Conservation (phyloP, 2,113 vertebrate species). For the Thunnus maccoyii region DNA sequence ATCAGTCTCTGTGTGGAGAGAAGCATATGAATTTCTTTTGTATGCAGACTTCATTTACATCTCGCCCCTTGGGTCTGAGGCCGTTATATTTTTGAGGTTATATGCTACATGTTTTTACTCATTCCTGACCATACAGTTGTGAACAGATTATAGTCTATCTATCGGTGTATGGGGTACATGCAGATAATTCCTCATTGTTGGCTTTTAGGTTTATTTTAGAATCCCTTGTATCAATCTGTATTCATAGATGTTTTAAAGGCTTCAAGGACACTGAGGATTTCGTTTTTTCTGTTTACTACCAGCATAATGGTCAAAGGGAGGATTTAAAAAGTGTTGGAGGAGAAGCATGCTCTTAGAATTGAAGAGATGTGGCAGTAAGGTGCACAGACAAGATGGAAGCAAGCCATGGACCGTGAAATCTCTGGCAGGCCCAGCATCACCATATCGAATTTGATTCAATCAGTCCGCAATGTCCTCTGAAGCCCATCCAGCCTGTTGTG, state of each 20-base stretch:
- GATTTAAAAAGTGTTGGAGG: constrained; percentile 28
- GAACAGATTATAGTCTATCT: background rate
- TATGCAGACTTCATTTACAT: constrained; percentile 55
- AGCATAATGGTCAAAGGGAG: constrained; percentile 17
- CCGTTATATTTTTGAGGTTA: constrained; percentile 43
- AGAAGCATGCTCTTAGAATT: constrained; percentile 2
- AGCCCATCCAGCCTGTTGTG: constrained; percentile 37
- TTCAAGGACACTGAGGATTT: constrained; percentile 35
- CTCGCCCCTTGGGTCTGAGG: constrained; percentile 41
- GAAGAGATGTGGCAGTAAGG: constrained; percentile 49
- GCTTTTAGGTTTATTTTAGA: constrained; percentile 25
- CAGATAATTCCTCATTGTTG: background rate
- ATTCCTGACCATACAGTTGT: background rate
- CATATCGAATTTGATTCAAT: constrained; percentile 69
- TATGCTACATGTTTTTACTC: constrained; percentile 10
- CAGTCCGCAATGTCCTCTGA: constrained; percentile 54
- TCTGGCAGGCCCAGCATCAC: constrained; percentile 50
- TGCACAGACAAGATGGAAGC: constrained; percentile 53
- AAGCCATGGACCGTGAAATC: constrained; percentile 55
- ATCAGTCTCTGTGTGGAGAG: constrained; percentile 7
- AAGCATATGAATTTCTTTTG: constrained; percentile 49
- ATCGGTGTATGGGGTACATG: background rate
- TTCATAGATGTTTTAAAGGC: constrained; percentile 26
- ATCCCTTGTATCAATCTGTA: background rate
- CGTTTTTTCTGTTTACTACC: constrained; percentile 15